These are phyloP conservation scores for Acrocyrtus sp. DNA, from an alignment of 2,888 invertebrate genomes.

Conservation along the genomic window DNA sequence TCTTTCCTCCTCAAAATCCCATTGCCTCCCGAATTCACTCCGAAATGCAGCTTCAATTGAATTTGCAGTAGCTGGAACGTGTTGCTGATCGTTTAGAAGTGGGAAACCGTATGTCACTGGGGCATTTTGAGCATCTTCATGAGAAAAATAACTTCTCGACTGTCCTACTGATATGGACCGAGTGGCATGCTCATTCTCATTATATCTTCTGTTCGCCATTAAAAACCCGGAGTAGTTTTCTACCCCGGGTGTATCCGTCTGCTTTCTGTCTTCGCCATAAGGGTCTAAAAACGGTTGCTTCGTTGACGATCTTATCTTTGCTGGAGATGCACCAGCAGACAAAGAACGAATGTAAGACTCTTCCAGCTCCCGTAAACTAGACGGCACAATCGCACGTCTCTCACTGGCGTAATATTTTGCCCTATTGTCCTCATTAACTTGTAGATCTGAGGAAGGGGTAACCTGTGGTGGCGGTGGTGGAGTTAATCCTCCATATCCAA, in stretches of 20 bases:
- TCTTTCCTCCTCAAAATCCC: too few species aligned
- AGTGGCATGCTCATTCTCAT: slow-evolving; percentile 14
- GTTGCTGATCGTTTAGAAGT: slow-evolving; percentile 26
- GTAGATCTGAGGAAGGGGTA: neutral
- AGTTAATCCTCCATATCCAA: slow-evolving; percentile 29
- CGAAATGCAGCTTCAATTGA: slow-evolving; percentile 12
- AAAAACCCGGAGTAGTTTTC: slow-evolving; percentile 29
- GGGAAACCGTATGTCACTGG: slow-evolving; percentile 32
- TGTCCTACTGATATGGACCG: too few species aligned
- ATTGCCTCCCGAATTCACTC: too few species aligned
- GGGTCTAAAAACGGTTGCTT: slow-evolving; percentile 17
- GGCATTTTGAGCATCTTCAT: slow-evolving; percentile 9
- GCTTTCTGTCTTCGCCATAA: slow-evolving; percentile 4
- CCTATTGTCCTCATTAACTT: slow-evolving; percentile 13
- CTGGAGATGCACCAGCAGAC: neutral
- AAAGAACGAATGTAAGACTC: slow-evolving; percentile 37
- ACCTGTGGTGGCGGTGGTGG: slow-evolving; percentile 8
- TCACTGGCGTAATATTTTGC: slow-evolving; percentile 9
- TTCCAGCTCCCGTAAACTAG: slow-evolving; percentile 33
- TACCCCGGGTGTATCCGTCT: slow-evolving; percentile 5
- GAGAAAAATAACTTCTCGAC: too few species aligned
- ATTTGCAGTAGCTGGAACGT: slow-evolving; percentile 13
- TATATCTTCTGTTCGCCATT: slow-evolving; percentile 3
- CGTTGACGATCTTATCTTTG: too few species aligned
- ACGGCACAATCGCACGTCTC: slow-evolving; percentile 23